Evolutionary conservation across 2,113 vertebrate species (phyloP), one percentile per base, ranked within the genome.

Genomic region (Nasalis larvatus): DNA sequence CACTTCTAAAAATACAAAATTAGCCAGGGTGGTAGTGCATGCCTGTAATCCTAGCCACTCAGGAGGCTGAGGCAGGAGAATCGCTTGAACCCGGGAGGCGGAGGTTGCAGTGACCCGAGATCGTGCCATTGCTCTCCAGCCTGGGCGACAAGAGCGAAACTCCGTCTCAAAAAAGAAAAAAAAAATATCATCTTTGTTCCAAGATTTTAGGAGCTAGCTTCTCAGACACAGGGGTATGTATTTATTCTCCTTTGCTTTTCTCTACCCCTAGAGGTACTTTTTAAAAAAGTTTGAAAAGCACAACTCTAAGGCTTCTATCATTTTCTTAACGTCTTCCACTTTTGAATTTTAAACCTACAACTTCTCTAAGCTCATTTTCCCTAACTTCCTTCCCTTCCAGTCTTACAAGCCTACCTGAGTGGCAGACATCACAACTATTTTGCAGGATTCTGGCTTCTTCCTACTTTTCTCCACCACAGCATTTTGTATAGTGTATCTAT

Each of bases 371-470:
- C 16, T 90, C 8, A 68, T 76, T 73, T 93, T 25, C 32, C 35
- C 35, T 80, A 74, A 40, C 8, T 45, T 45, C 32, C 56, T 21
- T 83, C 20, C 47, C 95, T 30, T 89, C 86, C 81, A 85, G 92
- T 32, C 86, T 89, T 78, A 86, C 20, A 91, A 82, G 83, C 35
- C 58, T 77, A 37, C 27, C 92, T 49, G 16, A 21, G 32, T 8
- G 21, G 40, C 71, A 97, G 30, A 90, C 16, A 97, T 21, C 52
- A 85, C 32, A 82, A 81, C 17, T 25, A 84, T 66, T 76, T 84
- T 35, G 85, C 56, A 76, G 56, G 86, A 92, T 58, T 84, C 90
- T 94, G 42, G 45, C 63, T 84, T 91, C 83, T 89, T 86, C 80
- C 54, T 66, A 68, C 10, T 49, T 40, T 56, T 54, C 77, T 81